phyloP scores from a whole-genome alignment of 2,888 invertebrate genomes.

The Reticulitermes lucifugus region DNA sequence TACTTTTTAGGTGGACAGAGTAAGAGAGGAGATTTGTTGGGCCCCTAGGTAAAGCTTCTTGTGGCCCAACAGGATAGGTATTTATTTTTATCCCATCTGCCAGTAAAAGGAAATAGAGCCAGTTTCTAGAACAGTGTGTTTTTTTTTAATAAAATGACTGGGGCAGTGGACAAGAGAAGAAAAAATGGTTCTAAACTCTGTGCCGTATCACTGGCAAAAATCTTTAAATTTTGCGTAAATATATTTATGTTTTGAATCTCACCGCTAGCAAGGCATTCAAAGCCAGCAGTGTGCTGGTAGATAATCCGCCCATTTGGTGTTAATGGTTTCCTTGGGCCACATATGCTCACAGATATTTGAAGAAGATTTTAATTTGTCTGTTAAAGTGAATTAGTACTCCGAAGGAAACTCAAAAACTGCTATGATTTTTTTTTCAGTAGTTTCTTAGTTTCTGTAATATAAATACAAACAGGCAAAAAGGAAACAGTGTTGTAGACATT shows the following conservation, averaged over 20 bases:
- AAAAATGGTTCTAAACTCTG: too few relatives aligned
- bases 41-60: too few relatives aligned
- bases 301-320: constrained; percentile 37
- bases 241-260: not conserved
- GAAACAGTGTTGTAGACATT: not conserved
- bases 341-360: constrained; percentile 22
- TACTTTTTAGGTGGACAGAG: too few relatives aligned
- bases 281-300: constrained; percentile 7
- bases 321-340: constrained; percentile 24
- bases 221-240: too few relatives aligned
- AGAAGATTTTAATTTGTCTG: not conserved
- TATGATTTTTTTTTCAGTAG: constrained; percentile 1
- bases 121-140: too few relatives aligned
- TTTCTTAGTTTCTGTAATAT: constrained; percentile 16
- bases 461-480: not conserved
- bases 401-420: not conserved
- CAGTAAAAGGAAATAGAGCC: too few relatives aligned
- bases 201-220: too few relatives aligned
- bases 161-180: too few relatives aligned
- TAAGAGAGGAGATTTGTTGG: too few relatives aligned
- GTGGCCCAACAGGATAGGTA: not conserved
- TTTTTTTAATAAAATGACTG: too few relatives aligned
- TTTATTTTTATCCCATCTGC: too few relatives aligned
- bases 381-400: constrained; percentile 8
- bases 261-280: constrained; percentile 28